These are phyloP conservation scores for Allolobophora icterica DNA, from an alignment of 2,888 invertebrate species.

Conservation along the genomic window DNA sequence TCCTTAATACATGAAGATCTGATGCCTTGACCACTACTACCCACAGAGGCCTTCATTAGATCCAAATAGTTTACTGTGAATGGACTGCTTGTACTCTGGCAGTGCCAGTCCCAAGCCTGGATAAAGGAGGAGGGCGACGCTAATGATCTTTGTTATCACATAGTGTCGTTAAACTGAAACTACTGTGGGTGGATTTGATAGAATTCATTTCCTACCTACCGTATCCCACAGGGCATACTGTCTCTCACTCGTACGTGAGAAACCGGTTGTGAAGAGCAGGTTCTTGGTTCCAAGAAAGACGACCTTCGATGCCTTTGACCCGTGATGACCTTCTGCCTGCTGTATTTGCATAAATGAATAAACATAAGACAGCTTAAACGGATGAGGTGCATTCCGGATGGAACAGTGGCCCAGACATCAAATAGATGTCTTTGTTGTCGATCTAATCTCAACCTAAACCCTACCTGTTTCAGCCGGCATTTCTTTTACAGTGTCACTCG, in stretches of 20 bases:
- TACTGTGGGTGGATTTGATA: too few relatives aligned
- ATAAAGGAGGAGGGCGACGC: too few relatives aligned
- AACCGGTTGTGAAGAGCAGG: constrained; percentile 66
- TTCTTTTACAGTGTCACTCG: not conserved
- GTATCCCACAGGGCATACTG: constrained; percentile 66
- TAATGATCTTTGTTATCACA: too few relatives aligned
- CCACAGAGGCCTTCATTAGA: too few relatives aligned
- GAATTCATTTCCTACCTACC: constrained; percentile 54
- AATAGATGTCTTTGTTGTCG: not conserved
- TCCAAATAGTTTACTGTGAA: too few relatives aligned
- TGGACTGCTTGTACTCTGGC: too few relatives aligned
- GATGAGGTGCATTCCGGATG: not conserved
- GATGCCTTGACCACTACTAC: not conserved
- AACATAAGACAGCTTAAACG: not conserved
- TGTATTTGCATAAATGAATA: constrained; percentile 40
- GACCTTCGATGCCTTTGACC: constrained; percentile 59
- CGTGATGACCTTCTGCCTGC: constrained; percentile 56
- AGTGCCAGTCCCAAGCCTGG: too few relatives aligned
- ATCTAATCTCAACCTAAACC: not conserved
- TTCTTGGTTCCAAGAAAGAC: constrained; percentile 60
- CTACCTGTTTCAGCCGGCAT: not conserved
- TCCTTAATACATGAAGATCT: not conserved
- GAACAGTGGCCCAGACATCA: not conserved
- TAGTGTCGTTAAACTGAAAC: too few relatives aligned
- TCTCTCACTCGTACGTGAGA: constrained; percentile 63